These are phyloP conservation scores for Oegoconia quadripuncta DNA, from an alignment of 2,888 invertebrate genomes.

Conservation along the genomic window DNA sequence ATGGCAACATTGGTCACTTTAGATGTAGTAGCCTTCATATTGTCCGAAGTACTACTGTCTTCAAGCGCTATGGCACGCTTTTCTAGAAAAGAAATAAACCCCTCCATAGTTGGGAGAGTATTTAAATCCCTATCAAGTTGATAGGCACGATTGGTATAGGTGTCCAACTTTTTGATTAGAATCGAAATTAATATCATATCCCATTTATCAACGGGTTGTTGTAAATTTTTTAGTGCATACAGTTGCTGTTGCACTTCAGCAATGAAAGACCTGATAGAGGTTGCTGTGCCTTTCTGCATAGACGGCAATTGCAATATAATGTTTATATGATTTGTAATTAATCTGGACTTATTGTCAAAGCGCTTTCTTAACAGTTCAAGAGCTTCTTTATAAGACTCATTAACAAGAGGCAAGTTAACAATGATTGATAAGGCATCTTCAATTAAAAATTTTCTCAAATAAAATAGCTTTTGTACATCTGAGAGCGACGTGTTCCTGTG, in stretches of 20 bases:
- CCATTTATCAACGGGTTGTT: conserved; percentile 7
- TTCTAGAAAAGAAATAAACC: not conserved
- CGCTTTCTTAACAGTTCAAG: conserved; percentile 8
- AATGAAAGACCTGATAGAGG: conserved; percentile 16
- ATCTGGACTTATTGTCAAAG: conserved; percentile 12
- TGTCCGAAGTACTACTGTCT: not conserved
- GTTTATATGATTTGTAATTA: conserved; percentile 11
- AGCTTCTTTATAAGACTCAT: conserved; percentile 12
- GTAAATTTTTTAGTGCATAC: conserved; percentile 4
- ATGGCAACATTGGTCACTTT: no score
- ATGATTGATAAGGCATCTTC: conserved; percentile 8
- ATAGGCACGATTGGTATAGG: conserved; percentile 11
- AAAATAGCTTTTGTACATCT: conserved; percentile 15
- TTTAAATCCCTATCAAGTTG: conserved; percentile 5
- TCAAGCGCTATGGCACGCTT: not conserved
- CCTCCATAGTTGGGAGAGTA: not conserved
- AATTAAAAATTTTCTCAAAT: conserved; percentile 13
- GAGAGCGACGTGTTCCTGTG: conserved; percentile 13
- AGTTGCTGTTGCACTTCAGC: conserved; percentile 11
- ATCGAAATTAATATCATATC: no score
- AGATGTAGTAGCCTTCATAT: no score
- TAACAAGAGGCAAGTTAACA: conserved; percentile 13
- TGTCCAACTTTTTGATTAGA: conserved; percentile 11
- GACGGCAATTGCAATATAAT: conserved; percentile 10
- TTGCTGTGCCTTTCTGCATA: conserved; percentile 19